Evolutionary conservation across 2,113 vertebrate genomes (phyloP), one percentile per base, ranked within the genome.

Genomic region (Melanerpes aurifrons): DNA sequence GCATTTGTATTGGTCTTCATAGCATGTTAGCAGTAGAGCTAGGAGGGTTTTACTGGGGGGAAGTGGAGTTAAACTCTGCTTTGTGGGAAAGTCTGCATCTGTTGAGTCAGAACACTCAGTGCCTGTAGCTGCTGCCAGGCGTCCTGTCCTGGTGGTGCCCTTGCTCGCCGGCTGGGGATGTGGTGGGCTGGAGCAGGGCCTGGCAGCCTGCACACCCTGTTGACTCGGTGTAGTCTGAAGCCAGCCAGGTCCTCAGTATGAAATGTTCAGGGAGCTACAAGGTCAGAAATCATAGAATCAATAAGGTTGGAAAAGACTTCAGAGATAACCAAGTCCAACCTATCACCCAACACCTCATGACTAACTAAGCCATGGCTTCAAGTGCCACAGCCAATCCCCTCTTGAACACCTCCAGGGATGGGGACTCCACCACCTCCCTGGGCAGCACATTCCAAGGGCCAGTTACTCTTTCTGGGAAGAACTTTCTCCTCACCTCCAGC

Each of bases 1-100:
- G 92, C 90, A 83, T 94, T 96, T 93, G 82, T 48, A 71, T 28
- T 87, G 94, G 37, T 90, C 72, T 83, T 80, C 45, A 31, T 40
- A 74, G 79, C 9, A 3, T 80, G 53, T 70, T 75, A 66, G 81
- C 37, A 31, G 58, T 64, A 58, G 83, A 82, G 70, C 70, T 67
- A 19, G 48, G 15, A 57, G 47, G 53, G 72, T 91, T 40, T 71
- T 56, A 68, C 14, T 43, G 2, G 47, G 8, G 17, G 43, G 11
- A 2, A 10, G 9, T 53, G 50, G 6, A 24, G 22, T 75, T 72
- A 53, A 84, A 12, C 71, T 83, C 26, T 66, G 67, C 59, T 56
- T 85, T 87, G 53, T 93, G 92, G 79, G 85, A 88, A 88, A 68
- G 71, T 77, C 54, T 86, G 75, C 74, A 72, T 87, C 89, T 94